A percentile compares a stretch with the other conserved stretches of the same genome.
Evolutionary conservation across 1,140 invertebrate species (phyloP).

Genomic region (Drosophila tropicalis): DNA sequence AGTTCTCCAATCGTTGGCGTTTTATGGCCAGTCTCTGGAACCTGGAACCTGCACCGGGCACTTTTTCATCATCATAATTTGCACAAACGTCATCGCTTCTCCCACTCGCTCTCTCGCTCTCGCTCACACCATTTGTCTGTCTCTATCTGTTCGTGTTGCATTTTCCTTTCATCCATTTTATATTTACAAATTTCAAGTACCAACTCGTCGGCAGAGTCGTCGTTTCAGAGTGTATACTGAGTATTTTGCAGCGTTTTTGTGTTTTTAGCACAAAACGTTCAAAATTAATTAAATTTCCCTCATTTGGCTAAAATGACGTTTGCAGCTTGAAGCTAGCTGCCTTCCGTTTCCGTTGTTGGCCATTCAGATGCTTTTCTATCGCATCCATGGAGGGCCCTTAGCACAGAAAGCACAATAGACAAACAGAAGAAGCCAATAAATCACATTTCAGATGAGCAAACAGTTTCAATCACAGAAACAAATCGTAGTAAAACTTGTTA

Average conservation of each 20-base stretch:
- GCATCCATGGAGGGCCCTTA: constrained; percentile 47
- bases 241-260: constrained; percentile 53
- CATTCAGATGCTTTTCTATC: not conserved
- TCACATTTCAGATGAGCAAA: constrained; percentile 26
- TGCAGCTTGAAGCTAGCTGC: constrained; percentile 28
- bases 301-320: constrained; percentile 38
- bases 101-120: not conserved
- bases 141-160: constrained; percentile 49
- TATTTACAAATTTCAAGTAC: constrained; percentile 60
- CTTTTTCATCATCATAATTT: constrained; percentile 50
- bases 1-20: constrained; percentile 42
- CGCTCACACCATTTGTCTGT: not conserved
- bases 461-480: constrained; percentile 12
- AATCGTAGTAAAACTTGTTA: no score
- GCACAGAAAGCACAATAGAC: constrained; percentile 25
- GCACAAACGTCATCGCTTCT: constrained; percentile 29
- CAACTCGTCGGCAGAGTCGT: constrained; percentile 30
- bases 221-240: constrained; percentile 34
- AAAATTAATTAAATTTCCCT: constrained; percentile 74
- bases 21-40: constrained; percentile 47
- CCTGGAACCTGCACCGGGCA: constrained; percentile 41
- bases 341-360: constrained; percentile 13
- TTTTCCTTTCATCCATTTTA: constrained; percentile 61
- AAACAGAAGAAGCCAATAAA: constrained; percentile 34
- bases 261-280: constrained; percentile 64